phyloP scores from a whole-genome alignment of 1,140 invertebrate genomes.

The Dendroctonus ponderosae region DNA sequence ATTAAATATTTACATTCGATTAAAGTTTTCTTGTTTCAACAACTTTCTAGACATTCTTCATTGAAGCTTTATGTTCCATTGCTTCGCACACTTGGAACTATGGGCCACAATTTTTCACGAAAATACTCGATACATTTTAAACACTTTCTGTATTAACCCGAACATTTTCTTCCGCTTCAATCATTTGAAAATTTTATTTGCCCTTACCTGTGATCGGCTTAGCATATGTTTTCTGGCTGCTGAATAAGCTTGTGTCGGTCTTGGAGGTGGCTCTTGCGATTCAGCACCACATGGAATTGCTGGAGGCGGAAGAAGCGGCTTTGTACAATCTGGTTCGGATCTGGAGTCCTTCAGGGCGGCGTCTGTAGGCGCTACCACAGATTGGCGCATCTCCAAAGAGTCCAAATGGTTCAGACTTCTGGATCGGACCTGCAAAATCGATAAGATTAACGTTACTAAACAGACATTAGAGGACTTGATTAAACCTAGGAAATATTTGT shows the following conservation, averaged over 20 bases:
- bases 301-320: conserved; percentile 41
- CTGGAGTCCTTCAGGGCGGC: conserved; percentile 48
- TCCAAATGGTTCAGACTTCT: conserved; percentile 64
- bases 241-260: conserved; percentile 3
- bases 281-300: conserved; percentile 3
- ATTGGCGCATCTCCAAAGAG: conserved; percentile 58
- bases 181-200: neutral
- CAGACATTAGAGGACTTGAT: neutral
- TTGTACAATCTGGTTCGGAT: conserved; percentile 51
- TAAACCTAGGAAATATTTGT: too few species aligned
- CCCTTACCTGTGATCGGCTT: conserved; percentile 60
- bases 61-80: too few species aligned
- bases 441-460: conserved; percentile 3
- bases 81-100: too few species aligned
- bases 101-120: too few species aligned
- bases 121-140: too few species aligned
- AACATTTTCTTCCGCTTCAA: too few species aligned
- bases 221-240: conserved; percentile 55
- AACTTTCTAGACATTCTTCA: too few species aligned
- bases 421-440: conserved; percentile 58
- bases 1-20: too few species aligned
- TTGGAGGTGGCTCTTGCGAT: conserved; percentile 33
- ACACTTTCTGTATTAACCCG: too few species aligned
- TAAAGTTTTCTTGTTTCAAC: too few species aligned
- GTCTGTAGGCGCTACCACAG: conserved; percentile 47